Evolutionary conservation across 2,888 invertebrate genomes (phyloP).

Genomic region (Atrina japonica): DNA sequence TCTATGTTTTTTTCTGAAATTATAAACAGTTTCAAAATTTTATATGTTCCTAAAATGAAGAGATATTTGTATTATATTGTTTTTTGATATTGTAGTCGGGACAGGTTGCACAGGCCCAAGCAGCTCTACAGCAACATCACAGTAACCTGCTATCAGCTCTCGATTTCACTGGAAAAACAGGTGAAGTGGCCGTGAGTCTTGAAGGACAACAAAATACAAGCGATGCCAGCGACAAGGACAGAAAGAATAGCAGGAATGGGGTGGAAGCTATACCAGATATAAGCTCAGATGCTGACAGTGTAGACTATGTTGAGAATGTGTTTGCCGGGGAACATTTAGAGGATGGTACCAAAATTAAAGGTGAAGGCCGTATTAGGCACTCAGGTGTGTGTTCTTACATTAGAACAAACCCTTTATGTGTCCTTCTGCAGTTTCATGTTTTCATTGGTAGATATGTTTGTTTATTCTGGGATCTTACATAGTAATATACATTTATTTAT

Average conservation of each 20-base stretch:
- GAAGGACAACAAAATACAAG: neutral
- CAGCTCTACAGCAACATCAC: conserved; percentile 61
- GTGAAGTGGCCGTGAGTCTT: conserved; percentile 1
- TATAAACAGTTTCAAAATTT: too few relatives aligned
- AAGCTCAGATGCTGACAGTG: conserved; percentile 58
- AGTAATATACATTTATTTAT: too few relatives aligned
- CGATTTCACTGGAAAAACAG: conserved; percentile 53
- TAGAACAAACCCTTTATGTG: too few relatives aligned
- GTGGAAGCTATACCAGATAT: conserved; percentile 45
- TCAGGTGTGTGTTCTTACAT: conserved; percentile 51
- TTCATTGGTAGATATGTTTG: neutral
- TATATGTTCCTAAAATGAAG: too few relatives aligned
- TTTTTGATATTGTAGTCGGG: conserved; percentile 42
- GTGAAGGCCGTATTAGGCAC: conserved; percentile 55
- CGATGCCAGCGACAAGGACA: conserved; percentile 16
- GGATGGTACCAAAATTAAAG: conserved; percentile 52
- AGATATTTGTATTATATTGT: too few relatives aligned
- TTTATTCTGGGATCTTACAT: too few relatives aligned
- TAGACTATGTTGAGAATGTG: conserved; percentile 55
- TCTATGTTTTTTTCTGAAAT: too few relatives aligned
- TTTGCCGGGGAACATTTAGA: conserved; percentile 52
- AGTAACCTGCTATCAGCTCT: conserved; percentile 60
- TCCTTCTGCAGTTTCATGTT: too few relatives aligned
- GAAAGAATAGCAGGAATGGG: conserved; percentile 22
- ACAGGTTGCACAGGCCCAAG: conserved; percentile 35